Conservation (phyloP, 2,113 vertebrate genomes). For the Pluvianellus socialis region DNA sequence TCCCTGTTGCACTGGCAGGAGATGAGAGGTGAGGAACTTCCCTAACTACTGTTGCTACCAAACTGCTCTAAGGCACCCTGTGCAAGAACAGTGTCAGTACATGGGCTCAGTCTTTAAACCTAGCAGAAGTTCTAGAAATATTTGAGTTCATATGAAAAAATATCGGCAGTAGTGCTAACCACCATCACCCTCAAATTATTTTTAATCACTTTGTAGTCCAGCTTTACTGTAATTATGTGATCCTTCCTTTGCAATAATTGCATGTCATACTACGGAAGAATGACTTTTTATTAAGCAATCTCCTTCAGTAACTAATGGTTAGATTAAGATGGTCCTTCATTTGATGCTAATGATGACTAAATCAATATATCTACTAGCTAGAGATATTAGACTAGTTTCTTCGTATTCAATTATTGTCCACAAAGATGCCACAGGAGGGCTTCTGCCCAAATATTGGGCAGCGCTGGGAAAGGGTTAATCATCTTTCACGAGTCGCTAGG, state of each 20-base stretch:
- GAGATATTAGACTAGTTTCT: neutral
- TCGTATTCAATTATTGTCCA: neutral
- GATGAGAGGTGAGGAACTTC: neutral
- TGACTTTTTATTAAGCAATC: neutral
- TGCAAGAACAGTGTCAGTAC: neutral
- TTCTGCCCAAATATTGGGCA: neutral
- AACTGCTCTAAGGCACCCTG: neutral
- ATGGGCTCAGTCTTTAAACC: neutral
- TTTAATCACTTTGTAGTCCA: neutral
- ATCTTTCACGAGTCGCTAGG: neutral
- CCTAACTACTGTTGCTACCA: neutral
- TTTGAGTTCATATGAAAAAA: neutral
- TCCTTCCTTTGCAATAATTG: neutral
- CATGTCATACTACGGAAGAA: neutral
- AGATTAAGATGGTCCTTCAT: neutral
- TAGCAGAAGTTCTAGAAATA: neutral
- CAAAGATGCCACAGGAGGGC: neutral
- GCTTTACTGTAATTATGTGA: neutral
- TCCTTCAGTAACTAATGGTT: neutral
- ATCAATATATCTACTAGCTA: neutral
- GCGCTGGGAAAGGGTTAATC: slow-evolving; percentile 33
- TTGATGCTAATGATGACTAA: neutral
- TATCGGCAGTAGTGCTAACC: neutral
- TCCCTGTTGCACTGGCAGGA: neutral
- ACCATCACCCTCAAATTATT: neutral